Conservation (phyloP, 1,140 invertebrate species). For the Papilio dardanus region DNA sequence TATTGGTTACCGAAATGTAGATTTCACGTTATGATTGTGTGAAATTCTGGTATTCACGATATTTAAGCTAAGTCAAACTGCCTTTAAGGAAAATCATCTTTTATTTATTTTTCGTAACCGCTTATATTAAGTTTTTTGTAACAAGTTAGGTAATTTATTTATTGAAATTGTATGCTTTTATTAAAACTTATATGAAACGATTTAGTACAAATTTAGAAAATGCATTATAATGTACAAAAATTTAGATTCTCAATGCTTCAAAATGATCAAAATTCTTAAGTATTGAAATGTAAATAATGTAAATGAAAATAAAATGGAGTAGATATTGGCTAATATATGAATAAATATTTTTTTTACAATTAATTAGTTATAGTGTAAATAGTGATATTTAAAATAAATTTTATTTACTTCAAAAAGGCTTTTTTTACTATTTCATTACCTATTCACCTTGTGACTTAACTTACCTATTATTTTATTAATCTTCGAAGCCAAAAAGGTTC, state of each 20-base stretch:
- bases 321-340: constrained; percentile 46
- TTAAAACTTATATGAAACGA: constrained; percentile 43
- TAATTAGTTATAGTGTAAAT: constrained; percentile 45
- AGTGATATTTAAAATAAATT: constrained; percentile 54
- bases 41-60: constrained; percentile 9
- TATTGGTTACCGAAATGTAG: neutral
- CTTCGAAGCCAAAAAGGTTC: no score
- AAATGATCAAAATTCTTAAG: neutral
- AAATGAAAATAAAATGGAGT: neutral
- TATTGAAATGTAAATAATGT: constrained; percentile 48
- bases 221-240: constrained; percentile 68
- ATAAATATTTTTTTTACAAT: constrained; percentile 27
- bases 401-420: constrained; percentile 38
- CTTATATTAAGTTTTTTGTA: neutral
- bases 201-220: constrained; percentile 63
- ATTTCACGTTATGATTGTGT: neutral
- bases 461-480: no score
- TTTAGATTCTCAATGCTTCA: constrained; percentile 38
- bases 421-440: constrained; percentile 1
- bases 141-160: constrained; percentile 46
- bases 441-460: no score
- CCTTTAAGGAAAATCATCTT: constrained; percentile 17
- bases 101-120: constrained; percentile 28
- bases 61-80: constrained; percentile 29
- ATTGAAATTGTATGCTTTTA: constrained; percentile 36